A percentile compares a stretch with the other conserved stretches of the same genome.
Evolutionary conservation across 1,140 invertebrate genomes (phyloP).

Genomic region (Nasonia vitripennis): DNA sequence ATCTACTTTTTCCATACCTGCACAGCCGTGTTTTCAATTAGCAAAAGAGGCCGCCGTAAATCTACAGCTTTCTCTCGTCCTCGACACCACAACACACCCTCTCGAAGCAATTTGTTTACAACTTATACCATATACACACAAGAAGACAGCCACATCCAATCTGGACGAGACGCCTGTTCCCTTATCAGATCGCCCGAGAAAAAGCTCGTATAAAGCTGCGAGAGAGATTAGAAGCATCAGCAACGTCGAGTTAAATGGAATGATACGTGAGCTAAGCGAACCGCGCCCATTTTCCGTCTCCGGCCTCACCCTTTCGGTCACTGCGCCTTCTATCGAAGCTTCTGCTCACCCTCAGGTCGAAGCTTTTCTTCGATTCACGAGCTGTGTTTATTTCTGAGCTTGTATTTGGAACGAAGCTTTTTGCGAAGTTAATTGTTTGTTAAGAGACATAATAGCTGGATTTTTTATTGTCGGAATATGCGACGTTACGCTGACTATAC

Average conservation of each 20-base stretch:
- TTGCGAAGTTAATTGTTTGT: not conserved
- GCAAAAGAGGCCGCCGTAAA: not conserved
- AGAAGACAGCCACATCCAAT: not conserved
- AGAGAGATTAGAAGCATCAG: conserved; percentile 5
- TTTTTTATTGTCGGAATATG: too few species aligned
- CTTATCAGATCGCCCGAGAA: not conserved
- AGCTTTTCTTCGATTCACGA: not conserved
- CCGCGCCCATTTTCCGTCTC: conserved; percentile 30
- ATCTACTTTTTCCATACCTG: not conserved
- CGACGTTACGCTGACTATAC: not conserved
- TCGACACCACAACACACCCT: not conserved
- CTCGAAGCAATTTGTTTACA: not conserved
- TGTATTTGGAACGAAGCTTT: not conserved
- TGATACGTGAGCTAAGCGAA: conserved; percentile 14
- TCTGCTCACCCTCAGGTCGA: not conserved
- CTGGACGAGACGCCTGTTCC: not conserved
- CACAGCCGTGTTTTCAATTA: conserved; percentile 8
- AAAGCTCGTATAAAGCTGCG: not conserved
- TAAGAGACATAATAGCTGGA: too few species aligned
- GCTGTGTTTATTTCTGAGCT: too few species aligned
- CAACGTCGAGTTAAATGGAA: conserved; percentile 26
- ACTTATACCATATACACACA: not conserved
- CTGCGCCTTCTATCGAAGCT: not conserved
- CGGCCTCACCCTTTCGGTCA: conserved; percentile 44
- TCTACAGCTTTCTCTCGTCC: not conserved